phyloP scores from a whole-genome alignment of 2,113 vertebrate species.

The Nanger granti region DNA sequence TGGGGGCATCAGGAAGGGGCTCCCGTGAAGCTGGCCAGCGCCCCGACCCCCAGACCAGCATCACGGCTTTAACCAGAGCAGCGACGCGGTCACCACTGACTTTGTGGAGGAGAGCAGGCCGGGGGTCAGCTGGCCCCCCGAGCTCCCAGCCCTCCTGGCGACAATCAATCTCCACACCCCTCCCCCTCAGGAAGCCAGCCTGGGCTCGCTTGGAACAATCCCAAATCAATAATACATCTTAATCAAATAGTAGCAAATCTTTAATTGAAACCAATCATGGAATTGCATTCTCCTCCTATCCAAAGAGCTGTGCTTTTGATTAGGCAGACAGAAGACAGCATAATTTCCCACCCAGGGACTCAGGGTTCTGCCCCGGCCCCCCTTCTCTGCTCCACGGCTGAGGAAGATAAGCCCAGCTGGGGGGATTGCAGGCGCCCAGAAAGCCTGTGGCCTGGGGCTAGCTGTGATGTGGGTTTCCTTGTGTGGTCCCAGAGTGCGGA shows the following conservation, averaged over 20 bases:
- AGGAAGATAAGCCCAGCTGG: neutral
- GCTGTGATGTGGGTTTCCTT: neutral
- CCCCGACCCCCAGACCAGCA: no score
- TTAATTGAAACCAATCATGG: slow-evolving; percentile 65
- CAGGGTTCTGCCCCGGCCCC: neutral
- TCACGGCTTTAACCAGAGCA: neutral
- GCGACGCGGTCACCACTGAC: fast-evolving
- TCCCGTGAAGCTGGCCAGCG: neutral
- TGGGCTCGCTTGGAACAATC: slow-evolving; percentile 39
- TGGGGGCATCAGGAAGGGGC: neutral
- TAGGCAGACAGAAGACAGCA: neutral
- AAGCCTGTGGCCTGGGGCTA: neutral
- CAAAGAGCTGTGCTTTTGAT: slow-evolving; percentile 53
- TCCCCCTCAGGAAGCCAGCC: slow-evolving; percentile 24
- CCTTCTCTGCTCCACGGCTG: neutral
- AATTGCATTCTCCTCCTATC: slow-evolving; percentile 29
- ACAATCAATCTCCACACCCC: neutral
- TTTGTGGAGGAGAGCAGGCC: neutral
- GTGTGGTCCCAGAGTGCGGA: neutral
- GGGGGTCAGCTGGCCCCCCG: neutral
- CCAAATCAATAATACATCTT: slow-evolving; percentile 65
- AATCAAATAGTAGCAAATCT: slow-evolving; percentile 63
- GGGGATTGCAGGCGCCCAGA: neutral
- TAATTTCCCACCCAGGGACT: slow-evolving; percentile 34
- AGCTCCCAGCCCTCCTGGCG: slow-evolving; percentile 21